Evolutionary conservation across 2,888 invertebrate genomes (phyloP), one percentile per base, ranked within the genome.

Genomic region (Leptopilina drosophilae): DNA sequence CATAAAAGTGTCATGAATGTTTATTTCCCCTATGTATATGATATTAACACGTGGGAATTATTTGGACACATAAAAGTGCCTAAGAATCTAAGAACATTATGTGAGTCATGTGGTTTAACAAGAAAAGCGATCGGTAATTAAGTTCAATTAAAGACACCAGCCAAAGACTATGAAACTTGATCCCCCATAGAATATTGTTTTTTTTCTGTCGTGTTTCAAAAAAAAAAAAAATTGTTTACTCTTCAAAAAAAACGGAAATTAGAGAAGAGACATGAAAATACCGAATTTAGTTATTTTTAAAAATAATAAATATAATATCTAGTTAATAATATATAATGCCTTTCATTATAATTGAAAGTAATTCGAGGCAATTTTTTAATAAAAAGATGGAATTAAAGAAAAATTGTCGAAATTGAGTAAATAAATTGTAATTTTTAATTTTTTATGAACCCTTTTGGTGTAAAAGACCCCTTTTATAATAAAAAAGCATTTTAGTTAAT

Each of bases 71-170:
- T 77, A 80, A 66, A 73, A 77, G 64, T 76, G 65, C 42, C 56
- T 64, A 69, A 46, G 81, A 49, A 53, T 53, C 56, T 64, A 69
- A 46, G 81, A 49, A 53, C 64, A 9, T 33, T 26, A 8, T 56
- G 26, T 87, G 88, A 88, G 83, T 88, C 87, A 88, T 62, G 11
- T 49, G 59, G 78, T 69, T 81, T 83, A 83, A 87, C 84, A 85
- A 87, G 81, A 82, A 82, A 84, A 78, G 82, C 84, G 77, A 87
- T 87, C 86, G 81, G 84, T 89, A 90, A 90, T 90, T 89, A 89
- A 86, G 84, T 75, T 86, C 88, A 89, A 90, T 90, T 90, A 88
- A 87, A 85, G 84, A 84, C 84, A 69, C 77, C n/a, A 81, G 80
- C 33, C 53, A 56, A n/a, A 73, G n/a, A 56, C 14, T 69, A 33